Evolutionary conservation across 2,113 vertebrate species (phyloP), one percentile per base, ranked within the genome.

Genomic region (Empidonax alnorum): DNA sequence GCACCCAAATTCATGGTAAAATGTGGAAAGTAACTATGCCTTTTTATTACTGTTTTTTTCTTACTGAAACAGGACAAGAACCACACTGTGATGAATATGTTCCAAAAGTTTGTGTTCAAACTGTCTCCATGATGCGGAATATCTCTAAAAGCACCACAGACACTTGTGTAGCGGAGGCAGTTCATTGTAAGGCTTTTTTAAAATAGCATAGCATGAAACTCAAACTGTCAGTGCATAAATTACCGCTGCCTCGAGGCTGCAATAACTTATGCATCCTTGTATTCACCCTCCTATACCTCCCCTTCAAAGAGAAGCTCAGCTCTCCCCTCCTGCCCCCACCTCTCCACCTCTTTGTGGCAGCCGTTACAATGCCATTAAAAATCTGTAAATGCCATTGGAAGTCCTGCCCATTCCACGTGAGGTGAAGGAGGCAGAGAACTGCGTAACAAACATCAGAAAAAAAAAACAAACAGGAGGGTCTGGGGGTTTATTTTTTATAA

Each of bases 191-290:
- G 37, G 52, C 74, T 90, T 77, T 89, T 95, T 85, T 59, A 81
- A 95, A 92, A 96, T 61, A 96, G 83, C 88, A 65, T 18, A 89
- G 92, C 88, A 90, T 95, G 88, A 96, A 96, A 87, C 86, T 92
- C 66, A 73, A 92, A 90, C 84, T 92, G 96, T 92, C 95, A 94
- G 86, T 73, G 80, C 93, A 94, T 92, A 96, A 93, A 96, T 90
- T 76, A 89, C 77, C 62, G 67, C 62, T 88, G 84, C 92, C 96
- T 93, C 17, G 53, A 93, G 96, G 95, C 93, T 91, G 82, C 66
- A 90, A 41, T 93, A 88, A 88, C 74, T 88, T 89, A 91, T 41
- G 81, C 91, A 91, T 91, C 94, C 89, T 79, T 82, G 50, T 95
- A 58, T 91, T 92, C 80, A 72, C 80, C 53, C 73, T 63, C 46